These are phyloP conservation scores for Andrena praecox DNA, from an alignment of 2,888 invertebrate genomes.

Conservation along the genomic window DNA sequence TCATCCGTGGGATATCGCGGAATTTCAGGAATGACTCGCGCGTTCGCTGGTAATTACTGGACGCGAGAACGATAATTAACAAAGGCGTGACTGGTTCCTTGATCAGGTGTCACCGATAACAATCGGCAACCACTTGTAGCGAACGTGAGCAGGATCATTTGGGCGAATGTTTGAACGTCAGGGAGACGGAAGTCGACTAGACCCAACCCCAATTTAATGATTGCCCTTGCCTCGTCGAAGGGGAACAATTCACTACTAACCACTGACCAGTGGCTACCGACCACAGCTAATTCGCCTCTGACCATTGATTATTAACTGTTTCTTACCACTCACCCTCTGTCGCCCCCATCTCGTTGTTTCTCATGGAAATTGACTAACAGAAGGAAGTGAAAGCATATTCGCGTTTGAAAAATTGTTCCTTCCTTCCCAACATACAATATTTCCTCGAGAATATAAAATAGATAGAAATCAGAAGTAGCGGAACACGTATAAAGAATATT, in stretches of 20 bases:
- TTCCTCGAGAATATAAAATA: too few species aligned
- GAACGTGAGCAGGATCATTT: too few species aligned
- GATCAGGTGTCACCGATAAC: too few species aligned
- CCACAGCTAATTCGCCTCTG: neutral
- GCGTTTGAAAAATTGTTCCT: too few species aligned
- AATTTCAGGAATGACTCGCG: neutral
- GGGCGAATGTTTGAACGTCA: too few species aligned
- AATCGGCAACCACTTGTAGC: too few species aligned
- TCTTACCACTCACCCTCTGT: neutral
- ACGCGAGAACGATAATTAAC: neutral
- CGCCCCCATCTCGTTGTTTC: neutral
- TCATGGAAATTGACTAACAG: neutral
- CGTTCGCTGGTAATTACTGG: neutral
- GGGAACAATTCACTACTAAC: neutral
- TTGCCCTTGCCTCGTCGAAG: too few species aligned
- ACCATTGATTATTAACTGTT: neutral
- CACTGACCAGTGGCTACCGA: neutral
- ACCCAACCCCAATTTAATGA: too few species aligned
- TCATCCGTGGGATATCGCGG: neutral
- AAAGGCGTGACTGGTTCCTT: too few species aligned
- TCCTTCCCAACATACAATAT: too few species aligned
- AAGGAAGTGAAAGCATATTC: neutral
- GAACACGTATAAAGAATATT: neutral
- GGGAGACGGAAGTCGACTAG: too few species aligned
- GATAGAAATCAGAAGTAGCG: neutral